Evolutionary conservation across 2,888 invertebrate genomes (phyloP).

Genomic region (Allophyes oxyacanthae): DNA sequence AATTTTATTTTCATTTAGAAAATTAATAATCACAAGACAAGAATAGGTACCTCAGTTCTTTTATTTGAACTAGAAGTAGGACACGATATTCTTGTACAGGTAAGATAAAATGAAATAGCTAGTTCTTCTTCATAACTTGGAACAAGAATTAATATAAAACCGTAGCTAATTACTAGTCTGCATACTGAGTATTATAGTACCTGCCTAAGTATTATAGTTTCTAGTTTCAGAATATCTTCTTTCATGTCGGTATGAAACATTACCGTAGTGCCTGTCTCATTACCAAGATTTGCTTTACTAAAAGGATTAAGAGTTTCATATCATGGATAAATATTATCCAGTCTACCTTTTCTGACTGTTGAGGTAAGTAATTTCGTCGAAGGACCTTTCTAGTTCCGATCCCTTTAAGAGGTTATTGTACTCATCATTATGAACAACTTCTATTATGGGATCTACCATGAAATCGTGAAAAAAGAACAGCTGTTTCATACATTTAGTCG

Average conservation of each 20-base stretch:
- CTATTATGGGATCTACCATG: too few species aligned
- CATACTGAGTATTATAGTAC: conserved; percentile 32
- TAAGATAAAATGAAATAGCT: conserved; percentile 28
- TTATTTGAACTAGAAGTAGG: conserved; percentile 2
- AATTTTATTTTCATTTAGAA: conserved; percentile 1
- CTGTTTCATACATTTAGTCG: too few species aligned
- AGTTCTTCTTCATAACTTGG: conserved; percentile 38
- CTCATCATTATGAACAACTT: background rate
- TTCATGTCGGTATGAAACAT: background rate
- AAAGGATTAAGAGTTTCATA: too few species aligned
- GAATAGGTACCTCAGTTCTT: background rate
- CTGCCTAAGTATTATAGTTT: conserved; percentile 30
- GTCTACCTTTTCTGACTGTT: too few species aligned
- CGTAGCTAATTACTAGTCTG: conserved; percentile 36
- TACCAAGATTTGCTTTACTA: too few species aligned
- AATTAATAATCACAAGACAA: background rate
- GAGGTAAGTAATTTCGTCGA: too few species aligned
- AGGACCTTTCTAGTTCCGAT: too few species aligned
- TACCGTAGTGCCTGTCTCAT: too few species aligned
- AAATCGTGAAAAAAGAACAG: too few species aligned
- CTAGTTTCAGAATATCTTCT: conserved; percentile 25
- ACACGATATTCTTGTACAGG: conserved; percentile 14
- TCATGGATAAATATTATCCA: too few species aligned
- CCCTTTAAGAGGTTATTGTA: too few species aligned
- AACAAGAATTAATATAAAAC: conserved; percentile 45